Evolutionary conservation across 2,113 vertebrate genomes (phyloP), one percentile per base, ranked within the genome.

Genomic region (Macroglossus sobrinus): DNA sequence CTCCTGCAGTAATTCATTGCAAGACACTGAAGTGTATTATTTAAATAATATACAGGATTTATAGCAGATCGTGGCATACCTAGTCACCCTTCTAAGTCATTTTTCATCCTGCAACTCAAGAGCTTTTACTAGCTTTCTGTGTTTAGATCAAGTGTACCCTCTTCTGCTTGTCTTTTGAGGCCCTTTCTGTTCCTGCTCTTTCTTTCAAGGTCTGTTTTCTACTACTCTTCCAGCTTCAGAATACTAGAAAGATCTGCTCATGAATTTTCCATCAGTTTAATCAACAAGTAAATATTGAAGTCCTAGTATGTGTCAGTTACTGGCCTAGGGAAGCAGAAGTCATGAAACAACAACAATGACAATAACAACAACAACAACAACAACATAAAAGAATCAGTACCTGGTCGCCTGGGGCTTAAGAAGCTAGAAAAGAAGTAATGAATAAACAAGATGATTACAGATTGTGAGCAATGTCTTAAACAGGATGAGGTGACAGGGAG

Each of bases 1-100:
- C 38, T 78, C 45, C 71, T 82, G 28, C 28, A 86, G 40, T 79
- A 79, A 97, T 92, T 96, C 66, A 95, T n/a, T 71, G 15, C 45
- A 80, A 71, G 72, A 69, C 40, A 28, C 35, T 35, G 35, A 18
- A 55, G 59, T 76, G n/a, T 81, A 61, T 79, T 64, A 35, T 55
- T 82, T 91, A 93, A 55, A 45, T 89, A 93, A 85, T 50, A 50
- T 50, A 50, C 50, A 91, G 45, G 14, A 69, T 89, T 68, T 89
- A 92, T 68, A 78, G 55, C 61, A 82, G 75, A 63, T 74, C 50
- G 76, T 64, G 22, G 18, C n/a, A 33, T 88, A 57, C 43, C 26
- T 50, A 94, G 30, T 40, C 38, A 78, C 50, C 33, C 40, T 84
- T 50, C 57, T 89, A 84, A 79, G 28, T 69, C 30, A 61, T 74